phyloP scores from a whole-genome alignment of 2,888 invertebrate genomes.

The Ypsolopha sequella region DNA sequence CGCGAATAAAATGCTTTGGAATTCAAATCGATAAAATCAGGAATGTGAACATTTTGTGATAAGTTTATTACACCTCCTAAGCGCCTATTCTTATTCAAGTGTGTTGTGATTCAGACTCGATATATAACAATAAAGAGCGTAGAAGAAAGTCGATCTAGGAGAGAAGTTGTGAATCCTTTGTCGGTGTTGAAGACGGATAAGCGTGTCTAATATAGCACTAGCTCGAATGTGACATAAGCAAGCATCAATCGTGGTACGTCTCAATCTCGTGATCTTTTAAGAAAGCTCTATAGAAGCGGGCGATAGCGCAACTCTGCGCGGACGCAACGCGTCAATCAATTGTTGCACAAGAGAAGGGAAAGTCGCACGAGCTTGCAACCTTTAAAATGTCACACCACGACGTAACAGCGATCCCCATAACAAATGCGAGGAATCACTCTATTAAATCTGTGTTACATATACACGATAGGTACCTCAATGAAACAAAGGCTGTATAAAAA shows the following conservation, averaged over 20 bases:
- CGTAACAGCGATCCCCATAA: background rate
- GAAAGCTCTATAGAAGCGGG: slow-evolving; percentile 44
- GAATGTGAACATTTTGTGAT: background rate
- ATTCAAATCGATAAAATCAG: background rate
- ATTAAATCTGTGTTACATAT: background rate
- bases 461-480: background rate
- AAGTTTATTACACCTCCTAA: background rate
- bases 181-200: slow-evolving; percentile 5
- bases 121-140: background rate
- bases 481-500: background rate
- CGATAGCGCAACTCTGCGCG: slow-evolving; percentile 45
- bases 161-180: background rate
- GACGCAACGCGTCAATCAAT: slow-evolving; percentile 52
- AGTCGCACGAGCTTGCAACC: slow-evolving; percentile 24
- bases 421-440: background rate
- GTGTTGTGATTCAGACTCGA: background rate
- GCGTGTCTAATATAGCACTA: slow-evolving; percentile 7
- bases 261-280: slow-evolving; percentile 52
- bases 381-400: slow-evolving; percentile 33
- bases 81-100: background rate
- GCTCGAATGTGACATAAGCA: slow-evolving; percentile 33
- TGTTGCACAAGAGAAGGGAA: slow-evolving; percentile 44
- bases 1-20: background rate
- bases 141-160: background rate
- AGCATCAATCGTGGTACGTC: slow-evolving; percentile 38